Percentiles rank a stretch among this genome's conserved stretches.
Evolutionary conservation across 2,113 vertebrate genomes (phyloP).

Genomic region (Chaenocephalus aceratus): DNA sequence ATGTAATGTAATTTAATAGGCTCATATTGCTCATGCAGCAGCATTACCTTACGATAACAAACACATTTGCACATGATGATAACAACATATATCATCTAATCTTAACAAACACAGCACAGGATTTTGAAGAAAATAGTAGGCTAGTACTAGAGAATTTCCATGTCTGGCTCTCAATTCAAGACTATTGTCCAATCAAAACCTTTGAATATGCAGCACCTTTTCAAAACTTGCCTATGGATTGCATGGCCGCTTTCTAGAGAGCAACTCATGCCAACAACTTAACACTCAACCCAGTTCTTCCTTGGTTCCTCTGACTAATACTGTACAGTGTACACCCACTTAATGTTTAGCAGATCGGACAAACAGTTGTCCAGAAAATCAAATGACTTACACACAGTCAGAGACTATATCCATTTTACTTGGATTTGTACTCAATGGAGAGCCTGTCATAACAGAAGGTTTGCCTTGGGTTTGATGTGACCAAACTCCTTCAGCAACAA

Average conservation of each 20-base stretch:
- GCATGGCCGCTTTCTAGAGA: too few species aligned
- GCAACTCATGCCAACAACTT: too few species aligned
- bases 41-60: background rate
- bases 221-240: too few species aligned
- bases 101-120: background rate
- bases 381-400: too few species aligned
- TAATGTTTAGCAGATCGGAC: too few species aligned
- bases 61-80: background rate
- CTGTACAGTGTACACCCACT: too few species aligned
- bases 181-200: slow-evolving; percentile 5
- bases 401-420: too few species aligned
- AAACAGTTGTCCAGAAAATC: too few species aligned
- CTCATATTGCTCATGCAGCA: background rate
- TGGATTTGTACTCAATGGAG: background rate
- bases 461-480: slow-evolving; percentile 34
- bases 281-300: too few species aligned
- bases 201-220: background rate
- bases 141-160: background rate
- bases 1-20: too few species aligned
- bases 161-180: slow-evolving; percentile 2
- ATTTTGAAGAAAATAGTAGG: slow-evolving; percentile 15
- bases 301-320: too few species aligned
- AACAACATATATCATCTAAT: background rate
- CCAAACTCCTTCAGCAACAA: slow-evolving; percentile 6
- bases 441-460: slow-evolving; percentile 2